Evolutionary conservation across 2,888 invertebrate species (phyloP), one percentile per base, ranked within the genome.

Genomic region (Diloba caeruleocephala): DNA sequence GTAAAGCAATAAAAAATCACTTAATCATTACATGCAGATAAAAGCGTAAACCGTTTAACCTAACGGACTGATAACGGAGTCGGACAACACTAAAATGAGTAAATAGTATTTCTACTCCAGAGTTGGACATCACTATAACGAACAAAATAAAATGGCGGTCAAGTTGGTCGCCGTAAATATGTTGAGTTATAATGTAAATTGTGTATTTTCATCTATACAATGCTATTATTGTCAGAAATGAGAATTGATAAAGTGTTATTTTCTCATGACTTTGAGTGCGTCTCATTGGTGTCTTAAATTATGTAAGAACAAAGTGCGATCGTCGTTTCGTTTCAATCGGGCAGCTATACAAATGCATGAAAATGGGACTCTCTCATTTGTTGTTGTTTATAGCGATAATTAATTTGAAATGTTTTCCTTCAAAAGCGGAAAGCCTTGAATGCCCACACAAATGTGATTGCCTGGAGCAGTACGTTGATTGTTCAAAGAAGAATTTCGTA

Each of bases 391-490:
- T 85, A 76, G 78, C 84, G 70, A 72, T 90, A 76, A 69, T 85
- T 59, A 66, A 84, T 71, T 69, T 85, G 66, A 66, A 87, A 72
- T 80, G 81, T 79, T 80, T 77, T 73, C 84, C 81, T 34, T 64
- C 77, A 49, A 81, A 82, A 71, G 84, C 84, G 72, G 90, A 90
- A 81, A 88, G 70, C 72, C 81, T 90, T 79, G 92, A 92, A 79
- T 97, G 97, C 81, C 96, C 96, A 48, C 94, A 94, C 75, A 93
- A 93, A 84, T 97, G 97, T 88, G 94, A 93, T 78, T 97, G 97
- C 87, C 90, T 97, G 71, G 95, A 96, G 77, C 94, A 94, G 74
- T 95, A 95, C 85, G 96, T 97, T 57, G 96, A 96, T 89, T 97
- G 97, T 93, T 95, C 96, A 71, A 95, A 95, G 79, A 94, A 94